Conservation (phyloP, 2,888 invertebrate species). For the Heteropelma amictum region DNA sequence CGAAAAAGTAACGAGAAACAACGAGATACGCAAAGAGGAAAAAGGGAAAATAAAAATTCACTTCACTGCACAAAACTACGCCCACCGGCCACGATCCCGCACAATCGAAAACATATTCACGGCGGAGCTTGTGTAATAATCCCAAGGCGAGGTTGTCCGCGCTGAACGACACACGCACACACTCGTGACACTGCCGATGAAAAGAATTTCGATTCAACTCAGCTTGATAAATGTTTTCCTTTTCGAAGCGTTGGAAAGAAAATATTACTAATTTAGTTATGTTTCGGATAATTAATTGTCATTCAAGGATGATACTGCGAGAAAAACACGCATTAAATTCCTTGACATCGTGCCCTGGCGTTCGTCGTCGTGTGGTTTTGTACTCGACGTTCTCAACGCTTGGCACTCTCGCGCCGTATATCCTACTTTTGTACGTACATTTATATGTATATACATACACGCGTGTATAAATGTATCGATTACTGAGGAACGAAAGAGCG, state of each 20-base stretch:
- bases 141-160: conserved; percentile 35
- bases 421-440: conserved; percentile 43
- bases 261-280: background rate
- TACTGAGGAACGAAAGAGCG: background rate
- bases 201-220: background rate
- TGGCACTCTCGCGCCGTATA: conserved; percentile 39
- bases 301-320: background rate
- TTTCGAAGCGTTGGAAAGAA: no score
- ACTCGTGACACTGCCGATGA: conserved; percentile 12
- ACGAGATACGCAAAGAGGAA: background rate
- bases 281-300: background rate
- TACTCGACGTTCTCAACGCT: conserved; percentile 53
- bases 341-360: conserved; percentile 58
- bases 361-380: conserved; percentile 52
- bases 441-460: background rate
- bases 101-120: conserved; percentile 61
- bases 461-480: background rate
- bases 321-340: conserved; percentile 46
- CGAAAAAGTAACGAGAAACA: conserved; percentile 2
- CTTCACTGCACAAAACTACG: conserved; percentile 56
- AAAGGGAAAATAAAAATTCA: conserved; percentile 43
- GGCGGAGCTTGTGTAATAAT: conserved; percentile 41
- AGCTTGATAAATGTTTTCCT: conserved; percentile 5
- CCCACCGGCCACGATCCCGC: conserved; percentile 62
- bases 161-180: conserved; percentile 24